Evolutionary conservation across 2,797 vertebrate genomes (phyloP), one percentile per base, ranked within the genome.

Genomic region (Leptatherina wallacei): DNA sequence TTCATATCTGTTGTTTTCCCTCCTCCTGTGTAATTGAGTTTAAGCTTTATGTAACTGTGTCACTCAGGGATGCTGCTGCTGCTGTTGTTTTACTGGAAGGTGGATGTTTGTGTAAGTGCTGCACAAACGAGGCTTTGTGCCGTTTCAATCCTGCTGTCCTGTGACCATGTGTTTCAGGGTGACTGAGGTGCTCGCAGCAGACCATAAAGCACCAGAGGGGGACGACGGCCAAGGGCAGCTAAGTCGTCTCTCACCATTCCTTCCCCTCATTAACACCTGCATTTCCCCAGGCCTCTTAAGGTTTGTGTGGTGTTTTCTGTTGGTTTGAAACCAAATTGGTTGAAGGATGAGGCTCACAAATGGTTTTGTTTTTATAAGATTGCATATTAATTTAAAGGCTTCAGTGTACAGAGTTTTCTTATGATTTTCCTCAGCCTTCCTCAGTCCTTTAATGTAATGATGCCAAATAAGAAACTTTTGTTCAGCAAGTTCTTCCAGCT

Each of bases 201-300:
- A 80, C 40, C 62, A 71, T 20, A 73, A 74, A 82, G 69, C 79
- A 75, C 67, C 78, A 3, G 82, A 88, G 88, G 90, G 57, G 84
- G 92, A n/a, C 68, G 81, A 80, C 18, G 7, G 65, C 76, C 85
- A 5, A 56, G 66, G 73, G 78, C 91, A 32, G 71, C 78, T 16
- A n/a, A 22, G 54, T 71, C 38, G 24, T 71, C 82, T 92, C 71
- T 81, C 86, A 38, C 62, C 82, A 22, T 89, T 95, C 84, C 86
- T 94, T 80, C 68, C 86, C 32, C 84, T 96, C 55, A 92, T 96
- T 61, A 94, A 95, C 88, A 93, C 95, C 49, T 92, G 92, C 0
- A 92, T 96, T 44, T 88, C 89, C 14, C 88, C 94, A 1, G 65
- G 89, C 47, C 4, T 95, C 13, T 86, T 96, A 70, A 94, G 97